Base-by-base conservation (phyloP, 1,140 invertebrate genomes). In the Phenacoccus solenopsis region DNA sequence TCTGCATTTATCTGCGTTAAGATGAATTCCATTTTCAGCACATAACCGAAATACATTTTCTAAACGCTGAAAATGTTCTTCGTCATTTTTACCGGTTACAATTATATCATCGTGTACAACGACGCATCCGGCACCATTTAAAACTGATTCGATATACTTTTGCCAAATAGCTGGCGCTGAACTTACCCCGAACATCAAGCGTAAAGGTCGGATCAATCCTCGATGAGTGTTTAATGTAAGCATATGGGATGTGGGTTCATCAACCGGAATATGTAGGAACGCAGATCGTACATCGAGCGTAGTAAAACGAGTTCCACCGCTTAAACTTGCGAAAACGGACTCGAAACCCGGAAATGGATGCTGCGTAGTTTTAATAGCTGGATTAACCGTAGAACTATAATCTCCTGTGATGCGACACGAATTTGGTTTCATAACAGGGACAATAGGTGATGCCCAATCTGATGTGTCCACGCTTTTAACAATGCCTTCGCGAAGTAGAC, bases 61-160 rank as follows among this genome's bases (percentile, higher is more conserved):
- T 9, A 59, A 13, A 24, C 38, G 67, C 12, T n/a, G 27, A 64
- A 68, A 12, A 21, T 27, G 27, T 22, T 4, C 76, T 71, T 20
- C 71, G 73, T 49, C 72, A 56, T 12, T 77, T 20, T 67, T 77
- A 67, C 3, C 75, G 32, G 68, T 79, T 73, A 71, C 79, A 77
- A 28, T 76, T n/a, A 67, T 67, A 20, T 67, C 64, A 20, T 67
- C 64, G 22, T 27, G 28, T n/a, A 67, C 24, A 25, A 73, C 71
- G n/a, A 72, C 75, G 24, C 71, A 73, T 30, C 73, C 73, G 2
- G 79, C 49, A 24, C 72, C 72, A 30, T n/a, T 32, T 7, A 82
- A 67, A 7, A 78, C 72, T 69, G 75, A 72, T 28, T 82, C 79
- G 27, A 84, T 81, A 13, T 77, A 74, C 67, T 77, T 38, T 73